Evolutionary conservation across 2,888 invertebrate genomes (phyloP), one percentile per base, ranked within the genome.

Genomic region (Nemotelus pantherinus): DNA sequence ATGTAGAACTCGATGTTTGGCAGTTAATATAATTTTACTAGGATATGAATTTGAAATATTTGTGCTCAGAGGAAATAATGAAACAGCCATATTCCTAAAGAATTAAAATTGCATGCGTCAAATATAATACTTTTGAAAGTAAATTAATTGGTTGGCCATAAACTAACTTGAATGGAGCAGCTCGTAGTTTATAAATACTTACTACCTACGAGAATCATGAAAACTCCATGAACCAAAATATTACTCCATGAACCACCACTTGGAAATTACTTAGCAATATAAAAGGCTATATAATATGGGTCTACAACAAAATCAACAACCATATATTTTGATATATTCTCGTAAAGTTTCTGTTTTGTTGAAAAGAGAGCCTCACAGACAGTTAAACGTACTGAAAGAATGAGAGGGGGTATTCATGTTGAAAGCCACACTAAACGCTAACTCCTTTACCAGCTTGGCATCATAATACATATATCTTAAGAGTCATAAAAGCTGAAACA

Each of bases 311-410:
- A 71, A 71, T 63, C 47, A 74, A 74, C 74, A 63, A 63, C 63
- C 74, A 74, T 74, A 74, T 60, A 74, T 74, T 74, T 74, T 60
- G 74, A 74, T 74, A 74, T 74, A 74, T 74, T 74, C 60, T 60
- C 74, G 74, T 74, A 74, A 74, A 74, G 60, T 50, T 74, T 47
- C 63, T 53, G 53, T 53, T 53, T 10, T 10, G 53, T 53, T 53
- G 7, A 53, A 53, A 7, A 10, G 53, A 53, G 6, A 53, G 25
- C 25, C 25, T 10, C 10, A 53, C 53, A 7, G 53, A 10, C 53
- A 10, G 6, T 6, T 6, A 53, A 53, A 53, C 6, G 53, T 6
- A 7, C 53, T 10, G 10, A 10, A 53, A 25, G 25, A 25, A 25
- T 25, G 25, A 25, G 25, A 0, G 25, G 25, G 25, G 25, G 25